Base-by-base conservation (phyloP, 2,797 vertebrate species). In the Distichodus sexfasciatus region DNA sequence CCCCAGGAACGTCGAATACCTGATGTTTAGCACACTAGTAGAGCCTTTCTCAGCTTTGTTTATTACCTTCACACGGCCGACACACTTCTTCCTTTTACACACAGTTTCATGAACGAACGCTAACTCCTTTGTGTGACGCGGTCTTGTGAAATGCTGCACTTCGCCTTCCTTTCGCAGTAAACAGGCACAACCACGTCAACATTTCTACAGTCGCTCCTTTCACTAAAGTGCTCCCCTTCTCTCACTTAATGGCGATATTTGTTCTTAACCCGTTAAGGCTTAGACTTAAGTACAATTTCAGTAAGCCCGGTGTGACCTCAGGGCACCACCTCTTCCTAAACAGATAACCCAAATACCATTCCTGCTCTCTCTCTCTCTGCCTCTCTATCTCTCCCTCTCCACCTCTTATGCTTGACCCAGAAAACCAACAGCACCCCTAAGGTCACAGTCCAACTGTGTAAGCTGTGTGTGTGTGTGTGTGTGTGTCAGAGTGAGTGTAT, bases 71-170 rank as follows among this genome's bases (percentile, higher is more conserved):
- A n/a, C n/a, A n/a, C n/a, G n/a, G n/a, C n/a, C n/a, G n/a, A n/a
- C n/a, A n/a, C n/a, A n/a, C n/a, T n/a, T n/a, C n/a, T n/a, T 86
- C 80, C 83, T 85, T 85, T 83, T 76, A 87, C 85, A 82, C 81
- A 81, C 77, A 77, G 77, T 75, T 72, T 82, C 36, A 47, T 72
- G 76, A 58, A 65, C n/a, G n/a, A n/a, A n/a, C n/a, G n/a, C n/a
- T n/a, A n/a, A n/a, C n/a, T n/a, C n/a, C n/a, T n/a, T n/a, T n/a
- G n/a, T n/a, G n/a, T n/a, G n/a, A n/a, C n/a, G n/a, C n/a, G n/a
- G n/a, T n/a, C n/a, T n/a, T n/a, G n/a, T n/a, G n/a, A n/a, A n/a
- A n/a, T n/a, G n/a, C n/a, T n/a, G n/a, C n/a, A n/a, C n/a, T n/a
- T n/a, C n/a, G n/a, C n/a, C n/a, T n/a, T n/a, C n/a, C n/a, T n/a